phyloP scores from a whole-genome alignment of 2,113 vertebrate species.

The Meles meles region DNA sequence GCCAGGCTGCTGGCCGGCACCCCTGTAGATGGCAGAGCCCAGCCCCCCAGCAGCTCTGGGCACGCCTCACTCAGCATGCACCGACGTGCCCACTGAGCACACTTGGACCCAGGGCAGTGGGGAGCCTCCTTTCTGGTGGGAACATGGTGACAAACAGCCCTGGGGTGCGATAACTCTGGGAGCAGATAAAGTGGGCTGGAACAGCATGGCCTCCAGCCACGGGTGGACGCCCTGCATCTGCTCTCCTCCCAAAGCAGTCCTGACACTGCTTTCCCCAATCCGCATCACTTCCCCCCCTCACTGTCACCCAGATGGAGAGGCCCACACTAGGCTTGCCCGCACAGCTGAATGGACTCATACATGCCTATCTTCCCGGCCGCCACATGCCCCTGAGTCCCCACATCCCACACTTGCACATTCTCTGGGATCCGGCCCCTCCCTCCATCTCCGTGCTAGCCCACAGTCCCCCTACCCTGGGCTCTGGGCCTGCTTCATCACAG shows the following conservation, averaged over 20 bases:
- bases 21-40: fast-evolving
- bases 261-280: not conserved
- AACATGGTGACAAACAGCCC: fast-evolving
- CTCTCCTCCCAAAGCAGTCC: not conserved
- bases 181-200: not conserved
- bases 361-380: not conserved
- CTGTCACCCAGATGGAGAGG: not conserved
- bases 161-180: not conserved
- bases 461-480: not conserved
- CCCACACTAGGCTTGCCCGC: fast-evolving
- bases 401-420: not conserved
- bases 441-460: not conserved
- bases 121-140: not conserved
- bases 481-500: not conserved
- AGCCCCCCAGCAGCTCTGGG: not conserved
- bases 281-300: not conserved
- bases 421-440: not conserved
- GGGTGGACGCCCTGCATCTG: fast-evolving
- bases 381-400: not conserved
- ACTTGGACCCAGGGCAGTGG: not conserved
- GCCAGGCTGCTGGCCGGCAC: fast-evolving
- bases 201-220: not conserved
- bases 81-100: too few species aligned
- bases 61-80: not conserved
- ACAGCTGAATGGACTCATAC: not conserved